These are phyloP conservation scores for Hylyphantes graminicola DNA, from an alignment of 1,140 invertebrate genomes.

Conservation along the genomic window DNA sequence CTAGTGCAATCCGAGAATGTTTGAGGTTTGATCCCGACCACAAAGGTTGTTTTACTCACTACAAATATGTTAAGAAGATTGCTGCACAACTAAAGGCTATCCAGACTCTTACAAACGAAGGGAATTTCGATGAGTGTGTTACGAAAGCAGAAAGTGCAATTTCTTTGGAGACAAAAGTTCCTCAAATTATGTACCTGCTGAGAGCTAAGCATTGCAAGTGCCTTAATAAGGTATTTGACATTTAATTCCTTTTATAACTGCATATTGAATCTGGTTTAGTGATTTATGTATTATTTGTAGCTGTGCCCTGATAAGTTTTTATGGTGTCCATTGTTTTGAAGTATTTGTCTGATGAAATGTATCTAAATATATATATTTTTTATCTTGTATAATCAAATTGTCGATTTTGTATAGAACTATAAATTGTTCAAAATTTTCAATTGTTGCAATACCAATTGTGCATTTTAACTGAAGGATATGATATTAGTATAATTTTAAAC, in stretches of 20 bases:
- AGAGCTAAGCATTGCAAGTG: constrained; percentile 71
- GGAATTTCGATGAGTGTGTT: constrained; percentile 82
- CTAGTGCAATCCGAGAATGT: constrained; percentile 93
- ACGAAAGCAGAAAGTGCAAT: constrained; percentile 75
- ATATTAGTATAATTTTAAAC: too few relatives aligned
- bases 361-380: too few relatives aligned
- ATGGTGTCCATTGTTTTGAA: too few relatives aligned
- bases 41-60: constrained; percentile 94
- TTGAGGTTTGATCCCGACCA: constrained; percentile 98
- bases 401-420: too few relatives aligned
- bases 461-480: too few relatives aligned
- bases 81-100: constrained; percentile 85
- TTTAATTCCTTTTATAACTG: not conserved
- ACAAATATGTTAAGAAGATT: constrained; percentile 97
- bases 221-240: constrained; percentile 66
- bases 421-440: too few relatives aligned
- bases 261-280: too few relatives aligned
- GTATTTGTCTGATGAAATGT: too few relatives aligned
- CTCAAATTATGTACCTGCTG: constrained; percentile 80
- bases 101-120: constrained; percentile 76
- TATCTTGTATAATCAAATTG: too few relatives aligned
- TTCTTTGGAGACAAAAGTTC: constrained; percentile 77
- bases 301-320: too few relatives aligned
- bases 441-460: too few relatives aligned
- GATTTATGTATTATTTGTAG: too few relatives aligned